phyloP scores from a whole-genome alignment of 2,797 vertebrate genomes.

The Smutsia temminckii region DNA sequence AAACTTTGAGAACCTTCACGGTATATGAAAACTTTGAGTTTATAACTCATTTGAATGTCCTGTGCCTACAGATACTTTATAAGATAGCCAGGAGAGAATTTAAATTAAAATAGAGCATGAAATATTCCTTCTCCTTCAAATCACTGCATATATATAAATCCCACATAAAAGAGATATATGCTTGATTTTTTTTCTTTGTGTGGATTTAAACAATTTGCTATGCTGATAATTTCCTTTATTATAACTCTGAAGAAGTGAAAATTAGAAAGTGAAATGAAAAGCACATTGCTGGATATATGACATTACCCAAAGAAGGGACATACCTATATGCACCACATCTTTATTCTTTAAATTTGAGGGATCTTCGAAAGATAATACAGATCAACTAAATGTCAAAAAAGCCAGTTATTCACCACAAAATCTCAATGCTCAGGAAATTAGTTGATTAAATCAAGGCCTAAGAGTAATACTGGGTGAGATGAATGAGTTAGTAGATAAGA shows the following conservation, averaged over 20 bases:
- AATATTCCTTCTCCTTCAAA: constrained; percentile 58
- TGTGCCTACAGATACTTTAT: constrained; percentile 20
- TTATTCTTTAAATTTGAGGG: constrained; percentile 30
- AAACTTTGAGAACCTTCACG: constrained; percentile 35
- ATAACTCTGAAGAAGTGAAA: constrained; percentile 34
- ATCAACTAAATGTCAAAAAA: constrained; percentile 21
- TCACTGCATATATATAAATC: constrained; percentile 52
- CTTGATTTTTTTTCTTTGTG: constrained; percentile 43
- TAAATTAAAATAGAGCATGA: constrained; percentile 61
- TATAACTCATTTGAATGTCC: constrained; percentile 58
- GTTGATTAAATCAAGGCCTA: neutral
- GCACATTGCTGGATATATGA: neutral
- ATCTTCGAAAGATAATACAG: constrained; percentile 27
- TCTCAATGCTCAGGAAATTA: neutral
- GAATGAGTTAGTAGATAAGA: neutral
- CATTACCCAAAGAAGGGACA: neutral
- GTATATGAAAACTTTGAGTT: constrained; percentile 38
- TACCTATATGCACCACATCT: neutral
- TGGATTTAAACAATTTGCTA: constrained; percentile 67
- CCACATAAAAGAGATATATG: constrained; percentile 1
- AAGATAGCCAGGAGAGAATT: constrained; percentile 51
- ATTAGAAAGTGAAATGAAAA: constrained; percentile 28
- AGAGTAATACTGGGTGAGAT: neutral
- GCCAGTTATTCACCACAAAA: neutral
- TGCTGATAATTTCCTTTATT: constrained; percentile 37